phyloP scores from a whole-genome alignment of 2,113 vertebrate genomes.

The Phocoena phocoena region DNA sequence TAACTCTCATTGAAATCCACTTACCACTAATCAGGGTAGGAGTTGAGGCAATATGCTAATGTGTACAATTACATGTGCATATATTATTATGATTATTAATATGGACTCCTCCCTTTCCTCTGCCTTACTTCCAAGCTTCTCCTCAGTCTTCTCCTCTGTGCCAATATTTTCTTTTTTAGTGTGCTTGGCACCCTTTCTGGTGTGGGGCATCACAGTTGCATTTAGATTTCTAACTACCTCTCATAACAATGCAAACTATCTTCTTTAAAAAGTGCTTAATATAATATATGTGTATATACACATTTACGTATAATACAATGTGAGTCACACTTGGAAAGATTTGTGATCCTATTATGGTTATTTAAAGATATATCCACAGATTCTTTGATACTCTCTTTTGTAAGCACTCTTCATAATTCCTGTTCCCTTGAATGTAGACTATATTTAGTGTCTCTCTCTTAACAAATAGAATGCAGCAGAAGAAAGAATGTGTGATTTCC shows the following conservation, averaged over 20 bases:
- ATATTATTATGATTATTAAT: not conserved
- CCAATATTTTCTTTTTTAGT: not conserved
- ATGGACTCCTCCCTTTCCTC: not conserved
- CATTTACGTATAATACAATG: not conserved
- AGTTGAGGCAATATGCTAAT: not conserved
- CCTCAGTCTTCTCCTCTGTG: not conserved
- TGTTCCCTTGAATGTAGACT: not conserved
- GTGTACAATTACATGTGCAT: not conserved
- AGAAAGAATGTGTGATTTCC: not conserved
- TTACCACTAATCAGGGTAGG: not conserved
- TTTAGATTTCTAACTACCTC: not conserved
- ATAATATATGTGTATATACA: not conserved
- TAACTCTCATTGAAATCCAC: not conserved
- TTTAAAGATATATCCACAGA: not conserved
- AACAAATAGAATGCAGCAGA: not conserved
- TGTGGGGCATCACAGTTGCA: not conserved
- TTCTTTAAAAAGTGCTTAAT: not conserved
- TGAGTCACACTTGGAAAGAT: not conserved
- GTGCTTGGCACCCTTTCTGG: not conserved
- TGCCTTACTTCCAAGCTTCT: not conserved
- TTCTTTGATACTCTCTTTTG: not conserved
- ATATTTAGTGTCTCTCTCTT: not conserved
- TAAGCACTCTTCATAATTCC: not conserved
- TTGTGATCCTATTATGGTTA: not conserved
- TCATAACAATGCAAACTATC: not conserved